Evolutionary conservation across 2,888 invertebrate genomes (phyloP).

Genomic region (Cinara cedri): DNA sequence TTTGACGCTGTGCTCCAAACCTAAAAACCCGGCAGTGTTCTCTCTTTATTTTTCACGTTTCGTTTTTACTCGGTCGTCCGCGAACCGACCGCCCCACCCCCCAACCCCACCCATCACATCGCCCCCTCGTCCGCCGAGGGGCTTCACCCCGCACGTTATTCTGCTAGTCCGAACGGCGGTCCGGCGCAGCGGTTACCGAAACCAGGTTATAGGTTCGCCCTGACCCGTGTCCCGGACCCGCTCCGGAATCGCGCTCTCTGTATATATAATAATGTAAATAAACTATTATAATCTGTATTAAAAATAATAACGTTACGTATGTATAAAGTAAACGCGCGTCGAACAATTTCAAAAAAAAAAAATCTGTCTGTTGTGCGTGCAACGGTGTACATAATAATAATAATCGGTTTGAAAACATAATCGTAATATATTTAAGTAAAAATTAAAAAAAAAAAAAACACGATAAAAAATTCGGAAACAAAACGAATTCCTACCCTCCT

Average conservation of each 20-base stretch:
- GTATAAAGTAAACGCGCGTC: too few species aligned
- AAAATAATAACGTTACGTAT: neutral
- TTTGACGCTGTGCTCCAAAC: slow-evolving; percentile 48
- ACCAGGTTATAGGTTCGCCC: too few species aligned
- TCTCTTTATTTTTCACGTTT: too few species aligned
- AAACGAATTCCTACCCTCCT: too few species aligned
- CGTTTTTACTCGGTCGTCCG: neutral
- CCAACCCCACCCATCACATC: neutral
- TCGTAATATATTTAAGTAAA: neutral
- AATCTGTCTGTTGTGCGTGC: too few species aligned
- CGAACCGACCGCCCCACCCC: neutral
- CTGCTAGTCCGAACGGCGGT: neutral
- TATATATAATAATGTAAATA: neutral
- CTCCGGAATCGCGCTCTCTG: neutral
- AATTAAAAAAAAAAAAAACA: too few species aligned
- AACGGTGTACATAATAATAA: neutral
- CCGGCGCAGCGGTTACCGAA: too few species aligned
- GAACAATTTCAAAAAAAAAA: too few species aligned
- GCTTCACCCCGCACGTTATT: neutral
- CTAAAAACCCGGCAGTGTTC: slow-evolving; percentile 39
- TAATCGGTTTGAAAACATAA: neutral
- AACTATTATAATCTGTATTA: too few species aligned
- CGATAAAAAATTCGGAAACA: too few species aligned
- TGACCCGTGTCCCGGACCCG: too few species aligned
- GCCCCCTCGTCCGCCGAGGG: neutral